A percentile compares a stretch with the other conserved stretches of the same genome.
Evolutionary conservation across 1,140 invertebrate genomes (phyloP).

Genomic region (Dendrolimus kikuchii): DNA sequence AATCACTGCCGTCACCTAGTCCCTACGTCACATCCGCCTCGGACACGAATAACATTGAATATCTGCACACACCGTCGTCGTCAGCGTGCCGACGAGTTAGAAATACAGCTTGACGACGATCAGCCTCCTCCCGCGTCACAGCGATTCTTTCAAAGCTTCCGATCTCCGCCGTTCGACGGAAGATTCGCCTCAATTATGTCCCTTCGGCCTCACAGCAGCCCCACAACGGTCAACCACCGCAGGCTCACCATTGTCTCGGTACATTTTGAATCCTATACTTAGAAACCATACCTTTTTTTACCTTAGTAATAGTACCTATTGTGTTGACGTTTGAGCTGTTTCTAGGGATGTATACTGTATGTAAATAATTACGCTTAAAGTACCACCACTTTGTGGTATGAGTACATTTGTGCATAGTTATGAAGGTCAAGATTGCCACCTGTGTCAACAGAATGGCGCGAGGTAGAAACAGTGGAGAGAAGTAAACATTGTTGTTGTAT

Average conservation of each 20-base stretch:
- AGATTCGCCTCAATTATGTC: conserved; percentile 54
- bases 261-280: conserved; percentile 67
- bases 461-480: background rate
- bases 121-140: conserved; percentile 37
- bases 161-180: conserved; percentile 43
- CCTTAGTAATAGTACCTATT: conserved; percentile 42
- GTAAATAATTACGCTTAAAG: background rate
- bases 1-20: conserved; percentile 58
- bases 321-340: conserved; percentile 29
- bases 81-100: conserved; percentile 52
- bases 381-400: no score
- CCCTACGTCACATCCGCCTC: conserved; percentile 29
- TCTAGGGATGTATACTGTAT: conserved; percentile 17
- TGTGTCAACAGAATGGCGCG: background rate
- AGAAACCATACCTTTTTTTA: conserved; percentile 59
- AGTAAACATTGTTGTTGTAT: no score
- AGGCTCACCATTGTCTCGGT: conserved; percentile 63
- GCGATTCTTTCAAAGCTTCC: conserved; percentile 52
- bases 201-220: conserved; percentile 62
- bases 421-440: background rate
- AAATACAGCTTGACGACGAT: conserved; percentile 43
- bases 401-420: background rate
- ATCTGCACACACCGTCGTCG: conserved; percentile 55
- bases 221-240: conserved; percentile 53
- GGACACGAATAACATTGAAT: conserved; percentile 49